These are phyloP conservation scores for Nemopilema nomurai DNA, from an alignment of 30 jellyfish, hydroid and myxozoan species.

Conservation along the genomic window DNA sequence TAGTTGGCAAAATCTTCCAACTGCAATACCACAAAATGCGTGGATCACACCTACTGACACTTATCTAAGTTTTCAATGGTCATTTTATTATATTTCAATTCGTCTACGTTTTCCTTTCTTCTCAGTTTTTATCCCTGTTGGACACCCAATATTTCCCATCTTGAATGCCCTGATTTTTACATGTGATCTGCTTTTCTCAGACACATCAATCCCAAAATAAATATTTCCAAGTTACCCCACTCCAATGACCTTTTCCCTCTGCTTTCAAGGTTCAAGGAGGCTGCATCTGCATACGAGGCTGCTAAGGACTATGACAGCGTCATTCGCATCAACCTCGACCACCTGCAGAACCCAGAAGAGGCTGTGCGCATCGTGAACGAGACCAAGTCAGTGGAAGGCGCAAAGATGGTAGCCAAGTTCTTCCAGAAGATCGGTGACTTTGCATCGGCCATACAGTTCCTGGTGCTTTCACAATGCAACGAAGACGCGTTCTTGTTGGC, in stretches of 20 bases:
- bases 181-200: too few relatives aligned
- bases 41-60: too few relatives aligned
- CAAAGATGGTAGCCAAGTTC: conserved; percentile 97
- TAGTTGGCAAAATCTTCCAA: too few relatives aligned
- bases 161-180: too few relatives aligned
- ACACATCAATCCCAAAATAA: too few relatives aligned
- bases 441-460: conserved; percentile 98
- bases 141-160: too few relatives aligned
- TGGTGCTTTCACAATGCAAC: conserved; percentile 88
- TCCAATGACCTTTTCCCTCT: not conserved
- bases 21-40: too few relatives aligned
- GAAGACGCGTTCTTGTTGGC: conserved; percentile 96
- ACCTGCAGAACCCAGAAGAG: conserved; percentile 97
- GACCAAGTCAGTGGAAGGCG: conserved; percentile 99
- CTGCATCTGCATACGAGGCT: conserved; percentile 91
- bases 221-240: not conserved
- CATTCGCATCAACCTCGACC: conserved; percentile 89
- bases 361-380: conserved; percentile 97
- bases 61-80: too few relatives aligned
- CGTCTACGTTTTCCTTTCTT: too few relatives aligned
- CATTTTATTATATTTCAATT: too few relatives aligned
- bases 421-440: conserved; percentile 97
- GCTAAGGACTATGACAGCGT: conserved; percentile 97
- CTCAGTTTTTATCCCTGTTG: too few relatives aligned
- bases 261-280: conserved; percentile 79